These are phyloP conservation scores for Diaprepes abbreviatus DNA, from an alignment of 2,888 invertebrate genomes.

Conservation along the genomic window DNA sequence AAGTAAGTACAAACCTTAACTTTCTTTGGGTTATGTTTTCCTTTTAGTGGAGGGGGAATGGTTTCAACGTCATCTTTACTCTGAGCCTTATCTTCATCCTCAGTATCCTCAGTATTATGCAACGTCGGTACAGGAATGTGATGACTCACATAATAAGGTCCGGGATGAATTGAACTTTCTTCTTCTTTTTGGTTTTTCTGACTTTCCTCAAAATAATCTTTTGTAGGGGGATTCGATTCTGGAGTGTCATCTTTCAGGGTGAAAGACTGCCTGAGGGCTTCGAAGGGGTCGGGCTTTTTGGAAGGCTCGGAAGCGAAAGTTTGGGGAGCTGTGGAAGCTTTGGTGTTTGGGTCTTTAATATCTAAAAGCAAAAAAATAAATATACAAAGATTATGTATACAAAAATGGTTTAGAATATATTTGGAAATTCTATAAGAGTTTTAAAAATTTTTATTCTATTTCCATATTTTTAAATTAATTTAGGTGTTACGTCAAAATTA, in stretches of 20 bases:
- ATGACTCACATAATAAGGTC: constrained; percentile 62
- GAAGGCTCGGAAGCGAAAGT: constrained; percentile 6
- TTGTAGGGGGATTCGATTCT: constrained; percentile 53
- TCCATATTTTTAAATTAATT: too few species aligned
- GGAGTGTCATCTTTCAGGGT: constrained; percentile 12
- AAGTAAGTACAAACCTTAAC: constrained; percentile 26
- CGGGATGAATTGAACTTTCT: constrained; percentile 52
- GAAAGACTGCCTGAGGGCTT: constrained; percentile 32
- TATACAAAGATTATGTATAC: too few species aligned
- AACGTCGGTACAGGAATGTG: constrained; percentile 54
- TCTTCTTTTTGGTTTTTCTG: constrained; percentile 56
- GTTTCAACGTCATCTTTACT: constrained; percentile 54
- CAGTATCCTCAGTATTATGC: constrained; percentile 42
- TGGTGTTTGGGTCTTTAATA: not conserved
- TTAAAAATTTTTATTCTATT: too few species aligned
- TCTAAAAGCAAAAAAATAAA: constrained; percentile 8
- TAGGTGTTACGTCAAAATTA: too few species aligned
- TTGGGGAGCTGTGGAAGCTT: constrained; percentile 12
- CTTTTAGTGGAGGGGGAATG: constrained; percentile 52
- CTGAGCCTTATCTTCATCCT: constrained; percentile 50
- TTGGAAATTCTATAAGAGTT: too few species aligned
- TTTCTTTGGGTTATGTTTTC: constrained; percentile 45
- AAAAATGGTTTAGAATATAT: too few species aligned
- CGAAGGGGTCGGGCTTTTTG: constrained; percentile 32
- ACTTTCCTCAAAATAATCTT: constrained; percentile 65